Conservation (phyloP, 53 echinoderm and acorn worm genomes). For the Temnopleurus reevesii region DNA sequence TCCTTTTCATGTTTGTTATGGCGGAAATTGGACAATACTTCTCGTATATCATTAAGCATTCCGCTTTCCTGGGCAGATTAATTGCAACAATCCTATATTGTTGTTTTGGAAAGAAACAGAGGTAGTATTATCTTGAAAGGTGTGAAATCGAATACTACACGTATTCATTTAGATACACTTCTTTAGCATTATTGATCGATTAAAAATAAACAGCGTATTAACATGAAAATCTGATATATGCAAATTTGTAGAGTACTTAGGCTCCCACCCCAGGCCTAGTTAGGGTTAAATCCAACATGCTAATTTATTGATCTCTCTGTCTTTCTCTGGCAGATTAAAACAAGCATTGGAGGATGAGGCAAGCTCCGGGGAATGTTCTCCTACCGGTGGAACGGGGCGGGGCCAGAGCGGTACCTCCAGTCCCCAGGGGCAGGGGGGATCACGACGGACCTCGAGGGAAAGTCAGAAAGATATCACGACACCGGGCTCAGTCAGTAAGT, state of each 20-base stretch:
- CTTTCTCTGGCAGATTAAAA: conserved; percentile 70
- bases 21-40: neutral
- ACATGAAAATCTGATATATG: no score
- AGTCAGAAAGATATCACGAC: conserved; percentile 56
- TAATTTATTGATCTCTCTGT: neutral
- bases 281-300: no score
- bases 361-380: conserved; percentile 67
- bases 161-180: no score
- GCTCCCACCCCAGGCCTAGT: no score
- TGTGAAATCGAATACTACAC: no score
- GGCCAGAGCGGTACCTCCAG: conserved; percentile 54
- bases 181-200: no score
- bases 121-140: no score
- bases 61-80: no score
- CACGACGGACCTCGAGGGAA: conserved; percentile 34
- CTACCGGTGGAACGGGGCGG: conserved; percentile 20
- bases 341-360: conserved; percentile 88
- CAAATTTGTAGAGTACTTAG: no score
- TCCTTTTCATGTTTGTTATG: neutral
- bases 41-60: neutral
- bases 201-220: no score
- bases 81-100: no score
- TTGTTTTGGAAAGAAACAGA: no score
- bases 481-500: conserved; percentile 49
- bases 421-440: conserved; percentile 50